Base-by-base conservation (phyloP, 2,888 invertebrate genomes). In the Cartodere bifasciata region DNA sequence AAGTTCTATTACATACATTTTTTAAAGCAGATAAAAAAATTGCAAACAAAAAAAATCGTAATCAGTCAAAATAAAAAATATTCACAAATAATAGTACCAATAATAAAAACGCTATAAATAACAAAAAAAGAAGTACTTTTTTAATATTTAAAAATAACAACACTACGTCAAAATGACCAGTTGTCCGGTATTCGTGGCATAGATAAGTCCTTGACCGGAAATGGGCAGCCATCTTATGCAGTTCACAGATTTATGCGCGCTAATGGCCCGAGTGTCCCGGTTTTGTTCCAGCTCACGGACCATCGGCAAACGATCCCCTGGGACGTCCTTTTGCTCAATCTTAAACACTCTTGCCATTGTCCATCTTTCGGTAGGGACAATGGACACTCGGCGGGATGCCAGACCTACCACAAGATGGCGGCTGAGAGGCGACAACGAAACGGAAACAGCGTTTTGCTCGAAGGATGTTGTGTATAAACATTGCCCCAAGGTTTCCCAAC, bases 131-230 rank as follows among this genome's bases (percentile, higher is more conserved):
- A n/a, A n/a, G n/a, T n/a, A n/a, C n/a, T n/a, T n/a, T n/a, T n/a
- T n/a, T n/a, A n/a, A n/a, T n/a, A n/a, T n/a, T n/a, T n/a, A n/a
- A n/a, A n/a, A 6, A 16, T 10, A 16, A 3, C n/a, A 7, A 31
- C 26, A 23, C 31, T 67, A 70, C 46, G 71, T 70, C 54, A 81
- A 65, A 46, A 82, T 70, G 49, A 75, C 75, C 39, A 88, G 67
- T 49, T 83, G 79, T 30, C 87, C 88, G 11, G 78, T 76, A 55
- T 84, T 87, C 42, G 86, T 87, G 13, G 84, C 86, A 57, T 84
- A 87, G 28, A 85, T 78, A 33, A 87, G 67, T 2, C 87, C 87
- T 52, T 85, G 82, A 0, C 87, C 87, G 1, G 84, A 73, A 26
- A 72, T 70, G 0, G 86, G 86, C 31, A 84, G 70, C 86, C 86